Evolutionary conservation across 2,888 invertebrate species (phyloP), one percentile per base, ranked within the genome.

Genomic region (Orthosia cruda): DNA sequence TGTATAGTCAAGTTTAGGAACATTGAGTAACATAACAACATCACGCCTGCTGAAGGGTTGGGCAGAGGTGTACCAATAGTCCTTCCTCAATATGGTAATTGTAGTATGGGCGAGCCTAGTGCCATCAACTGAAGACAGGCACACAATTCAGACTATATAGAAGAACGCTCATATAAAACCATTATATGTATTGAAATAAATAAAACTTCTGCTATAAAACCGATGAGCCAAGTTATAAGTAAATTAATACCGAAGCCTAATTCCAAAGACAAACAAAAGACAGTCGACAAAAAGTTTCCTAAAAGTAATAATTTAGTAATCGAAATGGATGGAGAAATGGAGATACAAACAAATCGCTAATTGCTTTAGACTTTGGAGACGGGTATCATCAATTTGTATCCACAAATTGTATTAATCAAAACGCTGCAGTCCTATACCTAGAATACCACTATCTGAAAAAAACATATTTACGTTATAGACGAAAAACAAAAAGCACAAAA

Each of bases 361-460:
- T 84, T 80, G 81, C 55, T 58, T 59, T 52, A 68, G 54, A 81
- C 58, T 68, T 66, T 49, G 32, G 61, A 67, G 58, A 81, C 74
- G 55, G 85, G 55, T 84, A 71, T 75, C 64, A 76, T 59, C 58
- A 76, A 81, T 85, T 81, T 68, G 71, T 68, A 76, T 66, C 57
- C 68, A 62, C 71, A 82, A 81, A 82, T 82, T 76, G 47, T 82
- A 71, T 85, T 82, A 82, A 82, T 82, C 77, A 85, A 82, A 85
- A 59, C 40, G 40, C 40, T 40, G 40, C 40, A 40, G 40, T 9
- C 7, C 40, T 40, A 1, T 40, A 9, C 9, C 40, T 40, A 40
- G 9, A 9, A 9, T 40, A 9, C 40, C 9, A 7, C 40, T 40
- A 40, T 40, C 9, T 40, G 9, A 40, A 7, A 40, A 40, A 40